Conservation (phyloP, 1,140 invertebrate species). For the Brachionus manjavacas region DNA sequence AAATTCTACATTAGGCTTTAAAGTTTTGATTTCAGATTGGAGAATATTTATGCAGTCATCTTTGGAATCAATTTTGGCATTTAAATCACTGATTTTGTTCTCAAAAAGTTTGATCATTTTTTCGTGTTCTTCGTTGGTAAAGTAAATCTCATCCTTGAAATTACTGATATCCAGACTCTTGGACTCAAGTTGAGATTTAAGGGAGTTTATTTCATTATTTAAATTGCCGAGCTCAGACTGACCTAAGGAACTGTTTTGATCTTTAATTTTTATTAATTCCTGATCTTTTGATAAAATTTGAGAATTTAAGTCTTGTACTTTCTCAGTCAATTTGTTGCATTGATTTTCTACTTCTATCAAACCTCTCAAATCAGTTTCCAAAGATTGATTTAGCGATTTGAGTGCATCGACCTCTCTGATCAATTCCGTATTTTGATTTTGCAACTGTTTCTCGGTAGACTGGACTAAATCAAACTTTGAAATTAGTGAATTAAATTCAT, state of each 20-base stretch:
- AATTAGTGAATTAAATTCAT: neutral
- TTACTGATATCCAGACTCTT: neutral
- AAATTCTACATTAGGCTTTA: neutral
- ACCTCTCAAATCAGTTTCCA: neutral
- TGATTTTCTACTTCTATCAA: neutral
- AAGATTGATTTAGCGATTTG: neutral
- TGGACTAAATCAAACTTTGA: neutral
- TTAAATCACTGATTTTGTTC: neutral
- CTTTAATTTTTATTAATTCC: neutral
- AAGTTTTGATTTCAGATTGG: neutral
- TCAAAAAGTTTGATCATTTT: neutral
- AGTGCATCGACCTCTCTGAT: neutral
- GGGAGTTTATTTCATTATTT: neutral
- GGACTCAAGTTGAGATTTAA: too few species aligned
- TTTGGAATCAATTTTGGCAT: neutral
- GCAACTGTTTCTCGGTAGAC: neutral
- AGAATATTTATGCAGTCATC: neutral
- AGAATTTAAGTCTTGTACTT: neutral
- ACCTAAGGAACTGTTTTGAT: neutral
- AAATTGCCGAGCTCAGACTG: neutral
- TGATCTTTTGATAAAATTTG: neutral
- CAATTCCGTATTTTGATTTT: neutral
- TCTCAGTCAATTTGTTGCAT: neutral
- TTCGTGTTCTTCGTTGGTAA: neutral
- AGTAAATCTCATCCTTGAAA: neutral